These are phyloP conservation scores for Terrapene triunguis DNA, from an alignment of 2,113 vertebrate species.

Conservation along the genomic window DNA sequence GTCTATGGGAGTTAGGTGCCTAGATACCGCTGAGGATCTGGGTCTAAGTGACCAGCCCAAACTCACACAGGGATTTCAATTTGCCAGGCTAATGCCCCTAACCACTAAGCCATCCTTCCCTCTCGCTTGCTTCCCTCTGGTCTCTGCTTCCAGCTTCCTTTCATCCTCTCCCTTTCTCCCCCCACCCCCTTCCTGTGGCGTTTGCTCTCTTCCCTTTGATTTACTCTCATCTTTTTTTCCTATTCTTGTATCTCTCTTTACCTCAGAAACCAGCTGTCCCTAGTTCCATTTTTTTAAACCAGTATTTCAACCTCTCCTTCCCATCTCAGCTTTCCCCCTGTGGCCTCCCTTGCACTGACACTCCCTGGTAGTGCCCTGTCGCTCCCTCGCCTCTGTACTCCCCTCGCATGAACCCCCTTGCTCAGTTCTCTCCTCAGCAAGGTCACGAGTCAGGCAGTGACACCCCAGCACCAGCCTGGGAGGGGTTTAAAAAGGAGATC, in stretches of 20 bases:
- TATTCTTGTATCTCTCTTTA: not conserved
- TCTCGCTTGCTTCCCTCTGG: not conserved
- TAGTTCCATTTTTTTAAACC: not conserved
- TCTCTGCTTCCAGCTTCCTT: not conserved
- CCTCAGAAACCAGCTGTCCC: not conserved
- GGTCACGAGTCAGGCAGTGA: not conserved
- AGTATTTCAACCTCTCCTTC: not conserved
- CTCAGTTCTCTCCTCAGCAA: not conserved
- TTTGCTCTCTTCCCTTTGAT: not conserved
- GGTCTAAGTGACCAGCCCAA: not conserved
- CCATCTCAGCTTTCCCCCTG: not conserved
- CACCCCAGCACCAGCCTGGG: not conserved
- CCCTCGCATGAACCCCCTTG: too few relatives aligned
- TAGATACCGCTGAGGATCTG: not conserved
- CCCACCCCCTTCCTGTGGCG: fast-evolving
- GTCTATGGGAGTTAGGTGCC: not conserved
- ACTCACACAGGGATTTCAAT: not conserved
- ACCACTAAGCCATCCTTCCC: not conserved
- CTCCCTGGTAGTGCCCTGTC: not conserved
- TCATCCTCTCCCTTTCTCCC: not conserved
- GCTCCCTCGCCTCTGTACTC: not conserved
- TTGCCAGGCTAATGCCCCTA: not conserved
- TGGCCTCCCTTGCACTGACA: not conserved
- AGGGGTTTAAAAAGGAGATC: not conserved
- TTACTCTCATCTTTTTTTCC: not conserved